A percentile compares a stretch with the other conserved stretches of the same genome.
Conservation (phyloP, 1,140 invertebrate genomes). For the Schmidtea mediterranea region DNA sequence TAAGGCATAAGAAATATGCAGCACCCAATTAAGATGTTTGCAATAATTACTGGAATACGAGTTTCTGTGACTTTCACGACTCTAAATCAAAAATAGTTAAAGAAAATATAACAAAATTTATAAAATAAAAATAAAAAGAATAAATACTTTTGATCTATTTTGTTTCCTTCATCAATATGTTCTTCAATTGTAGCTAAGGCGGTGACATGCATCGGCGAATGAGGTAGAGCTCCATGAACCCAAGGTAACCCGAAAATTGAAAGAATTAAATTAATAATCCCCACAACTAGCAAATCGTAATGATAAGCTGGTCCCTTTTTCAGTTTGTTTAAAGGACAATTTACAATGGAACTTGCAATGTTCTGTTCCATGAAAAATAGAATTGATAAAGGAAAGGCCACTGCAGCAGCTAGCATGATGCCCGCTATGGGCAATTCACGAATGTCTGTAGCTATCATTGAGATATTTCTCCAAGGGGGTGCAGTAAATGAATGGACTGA, state of each 20-base stretch:
- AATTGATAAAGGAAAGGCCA: constrained; percentile 34
- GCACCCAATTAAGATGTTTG: constrained; percentile 33
- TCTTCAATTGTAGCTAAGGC: constrained; percentile 35
- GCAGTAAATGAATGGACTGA: too few species aligned
- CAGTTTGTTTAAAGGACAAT: constrained; percentile 34
- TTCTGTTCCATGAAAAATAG: constrained; percentile 38
- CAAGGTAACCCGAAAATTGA: constrained; percentile 33
- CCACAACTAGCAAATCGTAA: constrained; percentile 33
- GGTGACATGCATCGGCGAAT: constrained; percentile 34
- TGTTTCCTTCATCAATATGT: constrained; percentile 33
- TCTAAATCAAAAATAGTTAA: constrained; percentile 15
- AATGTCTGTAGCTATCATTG: not conserved
- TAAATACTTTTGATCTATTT: constrained; percentile 13
- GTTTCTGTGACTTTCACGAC: constrained; percentile 35
- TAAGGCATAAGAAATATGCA: constrained; percentile 31
- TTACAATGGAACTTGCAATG: constrained; percentile 35
- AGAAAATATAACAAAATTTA: not conserved
- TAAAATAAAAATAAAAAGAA: not conserved
- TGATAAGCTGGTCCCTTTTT: constrained; percentile 35
- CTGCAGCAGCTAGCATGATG: constrained; percentile 20
- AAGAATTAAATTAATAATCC: constrained; percentile 32
- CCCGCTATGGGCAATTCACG: not conserved
- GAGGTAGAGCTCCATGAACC: constrained; percentile 31
- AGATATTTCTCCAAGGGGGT: not conserved
- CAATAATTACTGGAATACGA: constrained; percentile 30